phyloP scores from a whole-genome alignment of 2,797 vertebrate genomes.

The Phalloptychus januarius region DNA sequence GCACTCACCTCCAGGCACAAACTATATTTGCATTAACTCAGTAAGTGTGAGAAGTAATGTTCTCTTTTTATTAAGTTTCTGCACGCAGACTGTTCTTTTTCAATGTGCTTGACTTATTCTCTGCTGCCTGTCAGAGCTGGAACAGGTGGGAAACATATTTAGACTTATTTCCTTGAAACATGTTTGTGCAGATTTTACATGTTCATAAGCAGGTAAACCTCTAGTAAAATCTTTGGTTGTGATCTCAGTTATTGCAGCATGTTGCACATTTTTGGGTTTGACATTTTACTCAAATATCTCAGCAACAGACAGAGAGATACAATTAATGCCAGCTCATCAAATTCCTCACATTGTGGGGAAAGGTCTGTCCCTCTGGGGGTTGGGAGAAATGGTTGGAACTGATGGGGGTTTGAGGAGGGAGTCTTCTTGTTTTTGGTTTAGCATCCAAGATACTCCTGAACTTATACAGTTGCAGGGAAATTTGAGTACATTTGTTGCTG shows the following conservation, averaged over 20 bases:
- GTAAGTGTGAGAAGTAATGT: neutral
- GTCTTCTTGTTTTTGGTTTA: neutral
- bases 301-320: conserved; percentile 53
- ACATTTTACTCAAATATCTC: conserved; percentile 53
- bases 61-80: conserved; percentile 16
- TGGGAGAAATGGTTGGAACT: conserved; percentile 45
- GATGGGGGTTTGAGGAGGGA: conserved; percentile 11
- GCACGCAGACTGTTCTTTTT: conserved; percentile 29
- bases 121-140: conserved; percentile 21
- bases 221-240: neutral
- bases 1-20: conserved; percentile 40
- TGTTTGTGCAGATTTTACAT: neutral
- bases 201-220: conserved; percentile 7
- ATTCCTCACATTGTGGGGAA: conserved; percentile 72
- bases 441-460: conserved; percentile 36
- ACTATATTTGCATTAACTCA: conserved; percentile 19
- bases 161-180: conserved; percentile 21
- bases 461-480: conserved; percentile 7
- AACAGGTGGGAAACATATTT: conserved; percentile 3
- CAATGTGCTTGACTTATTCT: conserved; percentile 19
- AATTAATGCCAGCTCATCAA: conserved; percentile 73
- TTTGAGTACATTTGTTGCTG: conserved; percentile 22
- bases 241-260: conserved; percentile 3
- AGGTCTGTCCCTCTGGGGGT: conserved; percentile 47
- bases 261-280: conserved; percentile 30